A percentile compares a stretch with the other conserved stretches of the same genome.
Evolutionary conservation across 2,113 vertebrate genomes (phyloP).

Genomic region (Romanogobio albipinnatus): DNA sequence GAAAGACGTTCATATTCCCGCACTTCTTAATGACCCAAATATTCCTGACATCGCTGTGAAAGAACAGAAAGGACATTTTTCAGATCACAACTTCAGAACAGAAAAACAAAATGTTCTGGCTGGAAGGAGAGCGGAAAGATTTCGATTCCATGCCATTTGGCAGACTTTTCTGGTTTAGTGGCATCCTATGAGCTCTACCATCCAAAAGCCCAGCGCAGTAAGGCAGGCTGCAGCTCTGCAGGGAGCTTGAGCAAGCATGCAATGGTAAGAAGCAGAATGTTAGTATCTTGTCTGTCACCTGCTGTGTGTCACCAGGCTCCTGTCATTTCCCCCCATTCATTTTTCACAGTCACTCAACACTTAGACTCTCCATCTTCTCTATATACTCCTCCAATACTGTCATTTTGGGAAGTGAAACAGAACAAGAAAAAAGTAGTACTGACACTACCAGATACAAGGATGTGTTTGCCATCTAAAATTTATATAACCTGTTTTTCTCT

Average conservation of each 20-base stretch:
- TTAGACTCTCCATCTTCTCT: slow-evolving; percentile 54
- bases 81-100: slow-evolving; percentile 35
- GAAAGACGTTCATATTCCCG: background rate
- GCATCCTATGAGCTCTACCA: slow-evolving; percentile 26
- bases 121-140: slow-evolving; percentile 19
- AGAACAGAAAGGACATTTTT: slow-evolving; percentile 37
- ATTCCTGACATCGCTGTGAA: slow-evolving; percentile 26
- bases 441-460: slow-evolving; percentile 57
- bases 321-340: slow-evolving; percentile 60
- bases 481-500: slow-evolving; percentile 53
- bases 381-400: slow-evolving; percentile 45
- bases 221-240: slow-evolving; percentile 54
- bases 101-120: slow-evolving; percentile 47
- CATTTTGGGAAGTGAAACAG: slow-evolving; percentile 50
- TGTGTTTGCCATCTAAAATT: slow-evolving; percentile 57
- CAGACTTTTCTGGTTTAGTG: slow-evolving; percentile 39
- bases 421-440: slow-evolving; percentile 54
- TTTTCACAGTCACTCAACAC: slow-evolving; percentile 59
- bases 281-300: slow-evolving; percentile 63
- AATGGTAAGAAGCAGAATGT: slow-evolving; percentile 57
- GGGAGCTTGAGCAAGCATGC: slow-evolving; percentile 55
- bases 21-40: slow-evolving; percentile 29
- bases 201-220: slow-evolving; percentile 34
- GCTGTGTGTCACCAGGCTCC: slow-evolving; percentile 59
- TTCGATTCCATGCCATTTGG: slow-evolving; percentile 23